Base-by-base conservation (phyloP, 2,113 vertebrate species). In the Spermophilus dauricus region DNA sequence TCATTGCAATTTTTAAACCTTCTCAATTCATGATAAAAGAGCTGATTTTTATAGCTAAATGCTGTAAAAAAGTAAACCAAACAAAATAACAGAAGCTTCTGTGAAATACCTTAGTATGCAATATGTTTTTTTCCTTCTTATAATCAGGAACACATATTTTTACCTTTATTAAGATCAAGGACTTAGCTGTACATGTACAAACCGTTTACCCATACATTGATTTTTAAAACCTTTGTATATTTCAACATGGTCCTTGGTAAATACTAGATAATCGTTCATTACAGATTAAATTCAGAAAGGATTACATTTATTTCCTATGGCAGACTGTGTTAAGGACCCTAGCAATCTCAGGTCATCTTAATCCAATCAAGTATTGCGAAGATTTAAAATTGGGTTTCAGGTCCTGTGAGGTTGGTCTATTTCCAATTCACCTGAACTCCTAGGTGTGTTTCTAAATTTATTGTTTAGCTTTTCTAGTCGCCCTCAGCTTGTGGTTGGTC, bases 331-430 rank as follows among this genome's bases (percentile, higher is more conserved):
- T 85, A 5, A 13, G 24, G 61, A 26, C 16, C 30, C 10, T 5
- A 18, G 2, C 10, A 48, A 93, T 12, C 42, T 30, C 39, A 61
- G 88, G 51, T 14, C 78, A 78, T 5, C 69, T 37, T 94, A 93
- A 94, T 97, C 83, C 90, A 89, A 65, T 92, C 56, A 80, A 72
- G 53, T 75, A 22, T 42, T 91, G 73, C 94, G 75, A 42, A 24
- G 83, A 85, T 63, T 86, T 80, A 56, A 48, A 83, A 28, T n/a
- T 63, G 73, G 72, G 8, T 26, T 83, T 78, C 53, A 53, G 39
- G 45, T 7, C 22, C 65, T 45, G 12, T 9, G 8, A 30, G 1
- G 11, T 9, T 20, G 28, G 26, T 34, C 24, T 39, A 56, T 48
- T 90, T 76, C 51, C 24, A 61, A 26, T 32, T 81, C 39, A 30